Evolutionary conservation across 2,113 vertebrate genomes (phyloP), one percentile per base, ranked within the genome.

Genomic region (Indicator indicator): DNA sequence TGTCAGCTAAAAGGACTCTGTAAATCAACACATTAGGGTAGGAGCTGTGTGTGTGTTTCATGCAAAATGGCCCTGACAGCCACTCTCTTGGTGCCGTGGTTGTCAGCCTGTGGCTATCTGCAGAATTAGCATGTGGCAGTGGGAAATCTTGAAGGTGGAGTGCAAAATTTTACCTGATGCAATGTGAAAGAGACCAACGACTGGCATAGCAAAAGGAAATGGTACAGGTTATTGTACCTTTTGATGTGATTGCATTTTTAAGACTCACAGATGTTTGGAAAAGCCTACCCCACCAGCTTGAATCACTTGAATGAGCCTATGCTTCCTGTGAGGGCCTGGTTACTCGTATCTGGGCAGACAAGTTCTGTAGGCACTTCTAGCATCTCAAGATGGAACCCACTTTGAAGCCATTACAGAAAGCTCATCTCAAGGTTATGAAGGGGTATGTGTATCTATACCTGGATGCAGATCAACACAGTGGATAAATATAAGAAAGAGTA

Each of bases 21-120:
- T 95, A 97, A 95, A 96, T 95, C 96, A 95, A 95, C 90, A 88
- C 91, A 95, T 95, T 96, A 96, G 86, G 91, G 65, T 76, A 90
- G 69, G 86, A 95, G 94, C 95, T 92, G 88, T 48, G 70, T 48
- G 70, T 88, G 92, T 93, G 33, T 88, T 90, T 96, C 85, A 83
- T 88, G 93, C 85, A 91, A 69, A 97, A 86, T 74, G 93, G 69
- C 95, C 88, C 85, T 95, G 96, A 95, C 87, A 96, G 91, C 64
- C 8, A 4, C 85, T 93, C 85, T 91, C 69, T 9, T 52, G 88
- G 85, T 91, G 89, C 62, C 11, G 64, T 27, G 88, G 69, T n/a
- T 77, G 54, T 91, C 94, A 94, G 85, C 75, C 56, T 54, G 48
- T 91, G 54, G 50, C 89, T 52, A 76, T 11, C 72, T 88, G 73